Base-by-base conservation (phyloP, 2,797 vertebrate species). In the Enteromius trimaculatus region DNA sequence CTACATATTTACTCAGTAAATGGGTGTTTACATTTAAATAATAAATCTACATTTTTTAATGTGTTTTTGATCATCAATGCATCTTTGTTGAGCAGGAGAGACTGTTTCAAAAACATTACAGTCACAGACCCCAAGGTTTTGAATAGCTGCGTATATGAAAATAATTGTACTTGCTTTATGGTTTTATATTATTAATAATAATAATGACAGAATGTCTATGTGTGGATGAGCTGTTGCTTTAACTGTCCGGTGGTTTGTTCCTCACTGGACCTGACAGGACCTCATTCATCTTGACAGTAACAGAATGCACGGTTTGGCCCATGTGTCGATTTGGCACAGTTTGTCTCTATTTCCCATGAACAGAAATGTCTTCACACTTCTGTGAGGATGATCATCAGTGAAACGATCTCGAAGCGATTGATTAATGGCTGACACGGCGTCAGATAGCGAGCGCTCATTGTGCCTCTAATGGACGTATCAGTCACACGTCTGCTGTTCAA, bases 401-500 rank as follows among this genome's bases (percentile, higher is more conserved):
- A 86, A 71, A 85, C 74, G 82, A 88, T 89, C 90, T 90, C 88
- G 90, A 86, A 90, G 85, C 55, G 78, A 60, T 71, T 91, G 91
- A 93, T 92, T 92, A 85, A 95, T 93, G 90, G 88, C 69, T 37
- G 87, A 88, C 88, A 84, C 81, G 58, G 80, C 82, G 79, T 86
- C 82, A 80, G 80, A 85, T 60, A 84, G 84, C 70, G 47, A 83
- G 79, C 84, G 89, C 85, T 90, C 88, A 90, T 88, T 89, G 90
- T 94, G 88, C 89, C 88, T 88, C 89, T 94, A 92, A 89, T 81
- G 84, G 90, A 89, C 87, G 87, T 11, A 86, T 87, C 92, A 91
- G 86, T 92, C 89, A 92, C 72, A 85, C 87, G 87, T 88, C 88
- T 87, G 87, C 86, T 70, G 84, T 80, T 89, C 80, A 77, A 88